Evolutionary conservation across 2,888 invertebrate genomes (phyloP).

Genomic region (Pristionchus maxplancki): DNA sequence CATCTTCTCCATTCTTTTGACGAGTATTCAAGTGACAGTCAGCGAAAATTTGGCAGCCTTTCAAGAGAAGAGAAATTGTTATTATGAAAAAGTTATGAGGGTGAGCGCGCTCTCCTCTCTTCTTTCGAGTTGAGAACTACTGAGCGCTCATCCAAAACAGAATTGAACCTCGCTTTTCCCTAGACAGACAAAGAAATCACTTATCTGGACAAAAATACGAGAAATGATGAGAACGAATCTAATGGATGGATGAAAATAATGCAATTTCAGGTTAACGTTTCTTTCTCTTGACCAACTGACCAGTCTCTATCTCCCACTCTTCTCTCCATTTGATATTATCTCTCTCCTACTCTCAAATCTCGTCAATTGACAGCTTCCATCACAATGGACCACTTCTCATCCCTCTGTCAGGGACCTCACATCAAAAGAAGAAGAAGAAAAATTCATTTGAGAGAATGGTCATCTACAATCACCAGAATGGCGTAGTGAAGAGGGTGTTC

Average conservation of each 20-base stretch:
- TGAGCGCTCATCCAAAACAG: neutral
- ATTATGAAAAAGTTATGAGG: conserved; percentile 9
- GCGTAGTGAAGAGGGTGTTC: neutral
- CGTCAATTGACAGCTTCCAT: conserved; percentile 7
- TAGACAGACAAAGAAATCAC: neutral
- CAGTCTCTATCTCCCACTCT: neutral
- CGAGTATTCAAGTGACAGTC: neutral
- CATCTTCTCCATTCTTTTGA: neutral
- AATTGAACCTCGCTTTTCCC: neutral
- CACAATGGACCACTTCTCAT: neutral
- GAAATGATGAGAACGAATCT: neutral
- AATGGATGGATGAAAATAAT: neutral
- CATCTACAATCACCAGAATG: neutral
- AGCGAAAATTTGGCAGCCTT: neutral
- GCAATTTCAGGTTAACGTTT: neutral
- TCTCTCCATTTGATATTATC: neutral
- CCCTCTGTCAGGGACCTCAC: neutral
- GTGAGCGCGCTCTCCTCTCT: neutral
- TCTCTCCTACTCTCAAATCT: neutral
- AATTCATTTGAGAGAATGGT: neutral
- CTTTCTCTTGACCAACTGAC: conserved; percentile 1
- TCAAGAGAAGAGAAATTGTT: neutral
- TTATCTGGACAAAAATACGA: neutral
- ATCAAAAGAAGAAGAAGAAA: neutral
- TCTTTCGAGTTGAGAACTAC: conserved; percentile 3